phyloP scores from a whole-genome alignment of 2,888 invertebrate species.

The Agonum fuliginosum region DNA sequence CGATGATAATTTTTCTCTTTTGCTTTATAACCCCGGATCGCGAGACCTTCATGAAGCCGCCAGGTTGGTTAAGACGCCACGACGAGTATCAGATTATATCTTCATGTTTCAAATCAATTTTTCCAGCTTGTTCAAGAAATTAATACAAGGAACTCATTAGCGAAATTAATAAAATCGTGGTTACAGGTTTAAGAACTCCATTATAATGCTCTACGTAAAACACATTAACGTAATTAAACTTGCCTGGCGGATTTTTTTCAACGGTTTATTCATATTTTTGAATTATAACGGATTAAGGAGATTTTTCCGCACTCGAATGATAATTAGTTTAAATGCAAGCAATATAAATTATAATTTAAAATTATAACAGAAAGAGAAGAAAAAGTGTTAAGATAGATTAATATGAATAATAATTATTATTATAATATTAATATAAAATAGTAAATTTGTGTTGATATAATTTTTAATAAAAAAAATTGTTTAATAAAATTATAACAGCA shows the following conservation, averaged over 20 bases:
- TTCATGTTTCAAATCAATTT: constrained; percentile 40
- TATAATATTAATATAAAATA: no score
- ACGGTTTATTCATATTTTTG: not conserved
- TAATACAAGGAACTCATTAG: constrained; percentile 47
- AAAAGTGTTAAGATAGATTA: no score
- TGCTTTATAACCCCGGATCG: constrained; percentile 3
- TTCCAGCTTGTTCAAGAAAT: constrained; percentile 22
- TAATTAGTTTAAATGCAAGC: no score
- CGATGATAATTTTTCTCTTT: constrained; percentile 47
- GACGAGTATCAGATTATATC: constrained; percentile 28
- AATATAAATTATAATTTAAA: no score
- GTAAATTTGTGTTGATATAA: no score
- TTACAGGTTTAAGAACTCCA: constrained; percentile 30
- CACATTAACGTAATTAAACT: constrained; percentile 49
- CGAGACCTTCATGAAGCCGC: no score
- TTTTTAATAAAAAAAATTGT: no score
- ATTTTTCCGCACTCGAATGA: no score
- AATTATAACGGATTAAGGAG: not conserved
- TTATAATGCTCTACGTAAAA: constrained; percentile 28
- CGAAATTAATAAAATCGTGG: constrained; percentile 46
- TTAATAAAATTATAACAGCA: no score
- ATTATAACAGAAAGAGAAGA: no score
- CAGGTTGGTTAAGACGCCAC: not conserved
- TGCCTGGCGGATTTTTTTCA: not conserved
- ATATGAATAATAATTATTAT: no score